Conservation (phyloP, 2,888 invertebrate genomes). For the Tridacna crocea region DNA sequence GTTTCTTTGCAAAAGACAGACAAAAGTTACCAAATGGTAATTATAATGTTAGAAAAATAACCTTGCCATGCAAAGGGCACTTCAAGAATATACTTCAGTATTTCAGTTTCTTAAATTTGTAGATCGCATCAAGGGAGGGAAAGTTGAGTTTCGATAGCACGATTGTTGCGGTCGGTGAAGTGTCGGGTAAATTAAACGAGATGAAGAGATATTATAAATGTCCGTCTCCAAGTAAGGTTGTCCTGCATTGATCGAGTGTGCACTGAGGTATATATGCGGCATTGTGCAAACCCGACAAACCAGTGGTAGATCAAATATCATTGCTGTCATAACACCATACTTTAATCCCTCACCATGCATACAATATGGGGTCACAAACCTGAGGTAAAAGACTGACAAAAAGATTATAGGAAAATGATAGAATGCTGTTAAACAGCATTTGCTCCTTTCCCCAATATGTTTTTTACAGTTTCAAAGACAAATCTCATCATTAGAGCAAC, state of each 20-base stretch:
- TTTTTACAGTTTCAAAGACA: no score
- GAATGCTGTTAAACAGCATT: neutral
- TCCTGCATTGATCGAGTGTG: constrained; percentile 58
- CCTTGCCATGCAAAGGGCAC: no score
- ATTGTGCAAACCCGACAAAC: constrained; percentile 59
- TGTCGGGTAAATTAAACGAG: constrained; percentile 4
- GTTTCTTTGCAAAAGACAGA: no score
- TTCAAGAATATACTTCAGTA: no score
- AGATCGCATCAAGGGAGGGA: no score
- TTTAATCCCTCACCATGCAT: constrained; percentile 1
- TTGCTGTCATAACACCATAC: constrained; percentile 36
- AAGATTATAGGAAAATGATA: neutral
- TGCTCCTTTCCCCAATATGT: neutral
- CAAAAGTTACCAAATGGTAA: no score
- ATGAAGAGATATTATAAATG: constrained; percentile 12
- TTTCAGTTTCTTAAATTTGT: no score
- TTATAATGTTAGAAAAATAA: no score
- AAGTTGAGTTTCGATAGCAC: neutral
- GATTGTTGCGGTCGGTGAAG: neutral
- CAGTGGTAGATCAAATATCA: constrained; percentile 58
- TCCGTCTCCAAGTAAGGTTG: constrained; percentile 28
- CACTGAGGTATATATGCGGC: constrained; percentile 50
- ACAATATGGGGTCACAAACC: neutral
- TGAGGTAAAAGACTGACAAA: neutral
- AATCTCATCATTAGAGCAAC: no score